Percentiles rank a stretch among this genome's conserved stretches.
phyloP scores from a whole-genome alignment of 2,113 vertebrate species.

The Cynoglossus semilaevis region DNA sequence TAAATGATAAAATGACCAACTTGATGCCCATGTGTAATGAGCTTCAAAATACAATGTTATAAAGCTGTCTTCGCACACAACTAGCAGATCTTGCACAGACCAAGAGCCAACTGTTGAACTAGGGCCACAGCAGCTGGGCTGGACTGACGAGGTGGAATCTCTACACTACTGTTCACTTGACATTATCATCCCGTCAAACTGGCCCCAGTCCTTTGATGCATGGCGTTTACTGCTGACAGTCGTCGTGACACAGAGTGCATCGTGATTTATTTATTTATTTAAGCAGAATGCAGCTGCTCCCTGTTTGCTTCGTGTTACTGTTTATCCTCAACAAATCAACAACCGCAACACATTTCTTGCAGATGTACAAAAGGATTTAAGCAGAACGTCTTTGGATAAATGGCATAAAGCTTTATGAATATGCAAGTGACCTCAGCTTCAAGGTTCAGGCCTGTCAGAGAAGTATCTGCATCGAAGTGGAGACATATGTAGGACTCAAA shows the following conservation, averaged over 20 bases:
- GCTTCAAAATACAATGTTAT: too few relatives aligned
- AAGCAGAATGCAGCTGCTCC: neutral
- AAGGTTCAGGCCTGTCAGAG: conserved; percentile 30
- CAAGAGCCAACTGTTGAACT: conserved; percentile 40
- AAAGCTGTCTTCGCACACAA: too few relatives aligned
- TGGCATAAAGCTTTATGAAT: conserved; percentile 21
- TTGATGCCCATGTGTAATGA: too few relatives aligned
- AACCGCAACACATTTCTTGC: neutral
- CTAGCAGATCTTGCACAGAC: too few relatives aligned
- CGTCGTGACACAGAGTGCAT: neutral
- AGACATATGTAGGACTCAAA: conserved; percentile 1
- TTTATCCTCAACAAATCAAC: conserved; percentile 5
- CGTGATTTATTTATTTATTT: neutral
- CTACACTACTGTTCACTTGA: conserved; percentile 9
- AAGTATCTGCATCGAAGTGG: neutral
- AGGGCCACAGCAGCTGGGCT: conserved; percentile 18
- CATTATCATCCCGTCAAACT: conserved; percentile 2
- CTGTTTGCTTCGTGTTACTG: neutral
- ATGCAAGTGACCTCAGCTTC: conserved; percentile 18
- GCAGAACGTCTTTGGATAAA: conserved; percentile 11
- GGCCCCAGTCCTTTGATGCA: conserved; percentile 1
- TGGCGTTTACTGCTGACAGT: conserved; percentile 11
- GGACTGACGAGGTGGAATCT: conserved; percentile 26
- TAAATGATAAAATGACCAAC: too few relatives aligned
- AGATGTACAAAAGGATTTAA: conserved; percentile 6